A percentile compares a stretch with the other conserved stretches of the same genome.
phyloP scores from a whole-genome alignment of 2,113 vertebrate genomes.

The Nothocercus julius region DNA sequence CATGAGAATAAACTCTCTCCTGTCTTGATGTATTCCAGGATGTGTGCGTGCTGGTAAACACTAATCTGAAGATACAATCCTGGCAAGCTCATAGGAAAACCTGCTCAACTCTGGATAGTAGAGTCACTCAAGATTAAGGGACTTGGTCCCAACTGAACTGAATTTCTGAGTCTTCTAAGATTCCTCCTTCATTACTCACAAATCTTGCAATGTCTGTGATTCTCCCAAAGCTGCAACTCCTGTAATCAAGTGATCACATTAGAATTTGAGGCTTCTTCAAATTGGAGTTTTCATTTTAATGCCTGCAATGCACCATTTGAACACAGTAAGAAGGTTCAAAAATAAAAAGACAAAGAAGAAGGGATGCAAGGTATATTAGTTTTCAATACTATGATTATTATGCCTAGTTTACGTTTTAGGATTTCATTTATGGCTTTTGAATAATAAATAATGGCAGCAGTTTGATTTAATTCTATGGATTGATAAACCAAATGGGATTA shows the following conservation, averaged over 20 bases:
- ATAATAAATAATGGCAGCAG: neutral
- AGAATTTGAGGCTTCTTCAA: neutral
- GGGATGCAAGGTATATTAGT: neutral
- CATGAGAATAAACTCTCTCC: neutral
- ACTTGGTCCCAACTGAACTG: neutral
- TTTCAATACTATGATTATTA: neutral
- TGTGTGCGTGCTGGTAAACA: neutral
- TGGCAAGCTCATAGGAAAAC: neutral
- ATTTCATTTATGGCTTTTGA: slow-evolving; percentile 18
- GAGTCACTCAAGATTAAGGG: neutral
- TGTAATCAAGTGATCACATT: neutral
- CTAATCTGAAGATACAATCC: neutral
- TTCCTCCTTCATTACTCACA: neutral
- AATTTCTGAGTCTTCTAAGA: neutral
- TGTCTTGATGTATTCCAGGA: neutral
- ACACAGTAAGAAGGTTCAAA: neutral
- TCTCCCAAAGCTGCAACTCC: neutral
- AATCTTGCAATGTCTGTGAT: neutral
- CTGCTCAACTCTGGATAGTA: neutral
- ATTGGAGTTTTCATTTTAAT: neutral
- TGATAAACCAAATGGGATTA: neutral
- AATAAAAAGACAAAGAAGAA: neutral
- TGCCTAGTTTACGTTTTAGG: neutral
- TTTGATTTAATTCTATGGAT: neutral
- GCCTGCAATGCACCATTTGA: neutral